Base-by-base conservation (phyloP, 1,140 invertebrate species). In the Scaptomyza hsui region DNA sequence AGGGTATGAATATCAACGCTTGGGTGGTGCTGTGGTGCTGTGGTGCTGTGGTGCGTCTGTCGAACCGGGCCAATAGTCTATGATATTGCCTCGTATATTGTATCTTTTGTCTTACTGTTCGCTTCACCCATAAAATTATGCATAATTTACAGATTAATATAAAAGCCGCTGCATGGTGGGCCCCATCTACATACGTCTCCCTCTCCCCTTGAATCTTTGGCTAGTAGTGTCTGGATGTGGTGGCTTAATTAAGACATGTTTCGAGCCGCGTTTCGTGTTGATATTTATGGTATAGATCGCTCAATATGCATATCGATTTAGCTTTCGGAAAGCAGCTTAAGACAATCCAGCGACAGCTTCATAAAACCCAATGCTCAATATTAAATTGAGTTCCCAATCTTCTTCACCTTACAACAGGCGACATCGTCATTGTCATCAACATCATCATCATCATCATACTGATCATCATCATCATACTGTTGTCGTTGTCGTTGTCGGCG, bases 61-160 rank as follows among this genome's bases (percentile, higher is more conserved):
- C 41, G 60, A 49, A 56, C 45, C 60, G 35, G 55, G 37, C 18
- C 60, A 52, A 65, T 47, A 51, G 24, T 47, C 52, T 39, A 32
- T 57, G 37, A 48, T 51, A 48, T 21, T 45, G 51, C 49, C 55
- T 53, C 60, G 39, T 45, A 44, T 60, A 51, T 48, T 44, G 48
- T 59, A 7, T 41, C 55, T 57, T 57, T 62, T 61, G 39, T 60
- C 21, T 72, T 69, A 63, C 62, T 35, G 32, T 68, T 61, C 21
- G 47, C 55, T 60, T 24, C 29, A 59, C 26, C 75, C 53, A 70
- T 86, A 75, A 85, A 86, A 88, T 88, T 86, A 86, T 86, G 81
- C 81, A 86, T 86, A 86, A 86, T 86, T 86, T 78, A 81, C 52
- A 86, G 78, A 86, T 86, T 80, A 79, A 70, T 64, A 63, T 57